Evolutionary conservation across 1,140 invertebrate species (phyloP), one percentile per base, ranked within the genome.

Genomic region (Cryptotermes secundus): DNA sequence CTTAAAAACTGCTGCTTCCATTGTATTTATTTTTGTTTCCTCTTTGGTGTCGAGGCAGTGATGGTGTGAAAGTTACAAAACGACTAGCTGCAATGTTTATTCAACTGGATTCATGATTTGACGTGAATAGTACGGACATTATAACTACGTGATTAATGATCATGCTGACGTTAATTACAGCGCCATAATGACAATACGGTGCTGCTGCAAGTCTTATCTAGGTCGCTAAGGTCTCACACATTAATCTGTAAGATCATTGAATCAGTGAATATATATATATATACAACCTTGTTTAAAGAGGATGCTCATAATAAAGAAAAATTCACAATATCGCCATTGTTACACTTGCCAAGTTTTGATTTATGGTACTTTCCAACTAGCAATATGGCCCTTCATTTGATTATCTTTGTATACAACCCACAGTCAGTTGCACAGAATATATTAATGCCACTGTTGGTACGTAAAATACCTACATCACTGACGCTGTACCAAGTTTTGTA

Each of bases 61-160:
- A 19, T 49, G 45, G 45, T 49, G 45, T 49, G 12, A 49, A 49
- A 49, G 45, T 72, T 72, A 72, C 59, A 72, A 72, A 72, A 72
- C 59, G 59, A 72, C 26, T 72, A 72, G 59, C 6, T 72, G 59
- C 59, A 31, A 72, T 72, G 59, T 72, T 72, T 72, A 72, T 72
- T 72, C 59, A 72, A 14, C 59, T 72, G 59, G n/a, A 31, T 72
- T 72, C 26, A 72, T 72, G 9, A 10, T 26, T 16, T 72, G 59
- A 31, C 59, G n/a, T 72, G 59, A 72, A 72, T 72, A 72, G 59
- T 72, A 72, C 1, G 59, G 59, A 72, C 31, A 72, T 72, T 72
- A 72, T 72, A 72, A n/a, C 59, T 26, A 72, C n/a, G 59, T 72
- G 59, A 72, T 72, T 72, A 72, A 72, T n/a, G 59, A 72, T 72